Evolutionary conservation across 2,113 vertebrate genomes (phyloP).

Genomic region (Platichthys stellatus): DNA sequence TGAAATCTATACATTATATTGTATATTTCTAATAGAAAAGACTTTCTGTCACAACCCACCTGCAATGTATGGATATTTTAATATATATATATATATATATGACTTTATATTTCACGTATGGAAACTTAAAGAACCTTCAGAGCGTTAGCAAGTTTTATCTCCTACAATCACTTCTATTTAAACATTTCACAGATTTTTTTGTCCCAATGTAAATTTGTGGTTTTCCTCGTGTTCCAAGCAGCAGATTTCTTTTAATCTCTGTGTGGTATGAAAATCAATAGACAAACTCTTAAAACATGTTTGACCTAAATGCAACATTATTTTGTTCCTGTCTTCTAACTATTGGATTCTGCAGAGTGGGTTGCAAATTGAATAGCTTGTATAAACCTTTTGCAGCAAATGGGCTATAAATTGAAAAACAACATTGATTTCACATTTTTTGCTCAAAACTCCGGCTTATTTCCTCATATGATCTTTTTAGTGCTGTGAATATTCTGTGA

Average conservation of each 20-base stretch:
- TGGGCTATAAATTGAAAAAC: background rate
- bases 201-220: background rate
- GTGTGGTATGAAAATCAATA: background rate
- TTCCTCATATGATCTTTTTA: background rate
- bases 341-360: background rate
- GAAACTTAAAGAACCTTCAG: background rate
- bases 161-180: background rate
- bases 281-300: background rate
- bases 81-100: background rate
- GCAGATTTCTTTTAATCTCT: background rate
- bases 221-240: background rate
- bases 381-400: background rate
- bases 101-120: background rate
- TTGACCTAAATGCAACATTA: background rate
- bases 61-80: no score
- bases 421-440: background rate
- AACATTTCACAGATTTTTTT: background rate
- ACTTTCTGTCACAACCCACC: no score
- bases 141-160: background rate
- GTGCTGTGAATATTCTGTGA: background rate
- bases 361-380: slow-evolving; percentile 5
- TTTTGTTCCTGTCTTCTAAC: background rate
- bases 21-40: no score
- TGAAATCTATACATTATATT: no score
- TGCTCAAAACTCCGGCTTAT: background rate